Percentiles rank a stretch among this genome's conserved stretches.
Evolutionary conservation across 2,888 invertebrate genomes (phyloP).

Genomic region (Ethmia dodecea): DNA sequence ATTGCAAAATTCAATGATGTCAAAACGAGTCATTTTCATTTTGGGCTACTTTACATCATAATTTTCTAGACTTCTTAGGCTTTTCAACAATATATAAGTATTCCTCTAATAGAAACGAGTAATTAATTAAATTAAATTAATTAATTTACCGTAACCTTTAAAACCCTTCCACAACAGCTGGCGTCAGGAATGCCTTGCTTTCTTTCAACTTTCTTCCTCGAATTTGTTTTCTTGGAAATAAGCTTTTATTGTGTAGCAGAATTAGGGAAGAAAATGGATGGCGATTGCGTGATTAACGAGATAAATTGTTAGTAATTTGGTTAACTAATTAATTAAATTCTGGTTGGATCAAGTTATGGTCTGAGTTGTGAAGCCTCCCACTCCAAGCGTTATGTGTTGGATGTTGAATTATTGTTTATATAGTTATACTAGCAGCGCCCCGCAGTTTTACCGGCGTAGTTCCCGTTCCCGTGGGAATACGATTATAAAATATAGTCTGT

Average conservation of each 20-base stretch:
- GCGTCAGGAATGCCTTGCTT: constrained; percentile 27
- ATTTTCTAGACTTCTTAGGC: too few relatives aligned
- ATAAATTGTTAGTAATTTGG: constrained; percentile 2
- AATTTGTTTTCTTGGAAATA: constrained; percentile 17
- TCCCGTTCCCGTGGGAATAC: too few relatives aligned
- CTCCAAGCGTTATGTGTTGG: too few relatives aligned
- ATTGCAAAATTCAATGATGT: too few relatives aligned
- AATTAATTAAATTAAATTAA: constrained; percentile 12
- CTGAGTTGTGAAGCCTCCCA: too few relatives aligned
- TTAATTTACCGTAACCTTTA: constrained; percentile 28
- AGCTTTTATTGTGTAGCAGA: constrained; percentile 14
- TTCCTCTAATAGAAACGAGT: constrained; percentile 15
- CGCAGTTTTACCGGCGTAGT: too few relatives aligned
- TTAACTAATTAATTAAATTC: constrained; percentile 2
- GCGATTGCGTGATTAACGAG: constrained; percentile 9
- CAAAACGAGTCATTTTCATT: too few relatives aligned
- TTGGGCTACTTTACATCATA: too few relatives aligned
- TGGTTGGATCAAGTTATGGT: too few relatives aligned
- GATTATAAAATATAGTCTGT: too few relatives aligned
- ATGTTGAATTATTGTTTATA: too few relatives aligned
- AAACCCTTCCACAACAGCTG: constrained; percentile 21
- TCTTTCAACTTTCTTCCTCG: constrained; percentile 27
- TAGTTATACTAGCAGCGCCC: too few relatives aligned
- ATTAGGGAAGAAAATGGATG: constrained; percentile 10
- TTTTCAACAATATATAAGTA: background rate